Evolutionary conservation across 2,113 vertebrate species (phyloP).

Genomic region (Ancistrus triradiatus): DNA sequence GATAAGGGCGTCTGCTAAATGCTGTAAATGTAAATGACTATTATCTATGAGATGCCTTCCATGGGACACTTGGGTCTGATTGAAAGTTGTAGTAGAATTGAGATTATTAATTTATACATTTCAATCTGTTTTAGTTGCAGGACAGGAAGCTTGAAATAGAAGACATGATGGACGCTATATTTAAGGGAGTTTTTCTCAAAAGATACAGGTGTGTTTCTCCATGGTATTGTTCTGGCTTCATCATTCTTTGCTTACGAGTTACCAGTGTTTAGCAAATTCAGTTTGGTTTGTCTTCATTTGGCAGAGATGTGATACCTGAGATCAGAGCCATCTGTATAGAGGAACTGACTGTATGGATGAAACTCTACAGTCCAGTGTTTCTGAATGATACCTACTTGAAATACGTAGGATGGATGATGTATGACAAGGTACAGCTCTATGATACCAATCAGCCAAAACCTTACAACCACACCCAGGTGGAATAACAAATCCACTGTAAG

Average conservation of each 20-base stretch:
- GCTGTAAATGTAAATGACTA: too few relatives aligned
- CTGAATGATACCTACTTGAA: constrained; percentile 86
- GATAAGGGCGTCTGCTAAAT: too few relatives aligned
- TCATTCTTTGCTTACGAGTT: too few relatives aligned
- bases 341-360: constrained; percentile 84
- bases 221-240: too few relatives aligned
- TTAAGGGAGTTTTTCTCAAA: constrained; percentile 84
- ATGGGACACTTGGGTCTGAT: too few relatives aligned
- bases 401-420: constrained; percentile 87
- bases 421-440: constrained; percentile 75
- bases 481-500: too few relatives aligned
- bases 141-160: constrained; percentile 77
- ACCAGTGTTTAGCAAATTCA: too few relatives aligned
- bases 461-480: too few relatives aligned
- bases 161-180: constrained; percentile 82
- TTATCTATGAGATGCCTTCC: too few relatives aligned
- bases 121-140: constrained; percentile 76
- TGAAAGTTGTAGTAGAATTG: too few relatives aligned
- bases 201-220: constrained; percentile 76
- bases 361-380: constrained; percentile 73
- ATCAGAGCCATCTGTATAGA: constrained; percentile 83
- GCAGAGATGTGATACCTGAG: constrained; percentile 82
- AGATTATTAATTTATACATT: too few relatives aligned
- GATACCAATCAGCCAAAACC: not conserved
- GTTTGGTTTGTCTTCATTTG: not conserved